A percentile compares a stretch with the other conserved stretches of the same genome.
These are phyloP conservation scores for Accipiter minullus DNA, from an alignment of 2,797 vertebrate genomes.

Conservation along the genomic window DNA sequence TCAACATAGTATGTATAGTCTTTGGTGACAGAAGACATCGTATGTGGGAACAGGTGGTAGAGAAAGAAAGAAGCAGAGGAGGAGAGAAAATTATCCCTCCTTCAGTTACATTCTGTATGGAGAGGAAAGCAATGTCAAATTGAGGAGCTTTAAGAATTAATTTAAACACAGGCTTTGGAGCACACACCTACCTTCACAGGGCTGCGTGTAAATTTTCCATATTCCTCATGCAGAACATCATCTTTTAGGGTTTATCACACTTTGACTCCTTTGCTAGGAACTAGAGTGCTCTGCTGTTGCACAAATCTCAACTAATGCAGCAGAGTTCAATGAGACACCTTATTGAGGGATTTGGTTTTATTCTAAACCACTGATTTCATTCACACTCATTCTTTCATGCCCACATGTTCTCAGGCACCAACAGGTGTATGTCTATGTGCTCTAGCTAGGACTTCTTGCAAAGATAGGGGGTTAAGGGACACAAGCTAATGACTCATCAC, in stretches of 20 bases:
- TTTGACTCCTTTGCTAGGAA: not conserved
- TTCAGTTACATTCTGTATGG: slow-evolving; percentile 20
- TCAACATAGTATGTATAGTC: not conserved
- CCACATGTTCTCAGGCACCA: not conserved
- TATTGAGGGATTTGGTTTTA: not conserved
- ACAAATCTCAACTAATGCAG: not conserved
- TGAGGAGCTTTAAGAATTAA: slow-evolving; percentile 42
- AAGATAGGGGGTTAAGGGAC: not conserved
- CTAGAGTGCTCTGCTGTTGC: not conserved
- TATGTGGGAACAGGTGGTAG: slow-evolving; percentile 28
- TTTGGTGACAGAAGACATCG: slow-evolving; percentile 13
- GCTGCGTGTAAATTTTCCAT: not conserved
- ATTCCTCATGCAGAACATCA: not conserved
- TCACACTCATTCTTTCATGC: not conserved
- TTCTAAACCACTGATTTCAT: not conserved
- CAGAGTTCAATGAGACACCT: not conserved
- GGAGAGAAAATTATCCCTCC: slow-evolving; percentile 45
- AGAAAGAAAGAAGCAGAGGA: slow-evolving; percentile 48
- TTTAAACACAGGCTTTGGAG: slow-evolving; percentile 17
- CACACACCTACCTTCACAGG: not conserved
- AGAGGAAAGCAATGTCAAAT: slow-evolving; percentile 21
- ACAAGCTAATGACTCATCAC: not conserved
- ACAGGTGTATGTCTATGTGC: not conserved
- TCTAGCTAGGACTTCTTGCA: not conserved
- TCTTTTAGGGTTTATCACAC: not conserved